Percentiles rank a stretch among this genome's conserved stretches.
Evolutionary conservation across 2,797 vertebrate species (phyloP).

Genomic region (Pachyuromys duprasi): DNA sequence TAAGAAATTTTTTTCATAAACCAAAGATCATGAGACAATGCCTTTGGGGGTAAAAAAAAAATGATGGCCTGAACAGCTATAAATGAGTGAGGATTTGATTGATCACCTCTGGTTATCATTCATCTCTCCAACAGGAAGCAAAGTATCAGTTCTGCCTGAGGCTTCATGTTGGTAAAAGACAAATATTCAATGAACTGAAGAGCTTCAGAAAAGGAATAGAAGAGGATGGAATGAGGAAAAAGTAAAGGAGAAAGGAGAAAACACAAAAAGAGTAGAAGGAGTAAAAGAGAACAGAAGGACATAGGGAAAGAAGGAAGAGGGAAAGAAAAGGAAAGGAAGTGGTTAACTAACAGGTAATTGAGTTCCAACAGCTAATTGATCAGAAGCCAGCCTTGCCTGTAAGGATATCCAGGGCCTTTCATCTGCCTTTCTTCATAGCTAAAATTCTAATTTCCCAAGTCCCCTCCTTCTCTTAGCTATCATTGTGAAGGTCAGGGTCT

Average conservation of each 20-base stretch:
- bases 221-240: not conserved
- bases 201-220: not conserved
- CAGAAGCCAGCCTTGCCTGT: not conserved
- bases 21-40: not conserved
- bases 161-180: not conserved
- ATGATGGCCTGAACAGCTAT: not conserved
- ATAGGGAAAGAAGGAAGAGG: not conserved
- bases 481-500: not conserved
- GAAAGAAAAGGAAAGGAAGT: not conserved
- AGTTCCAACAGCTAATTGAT: not conserved
- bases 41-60: not conserved
- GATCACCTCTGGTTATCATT: not conserved
- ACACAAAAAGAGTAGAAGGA: not conserved
- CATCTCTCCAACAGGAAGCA: constrained; percentile 45
- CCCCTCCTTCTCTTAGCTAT: not conserved
- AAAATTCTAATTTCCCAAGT: not conserved
- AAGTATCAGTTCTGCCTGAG: constrained; percentile 6
- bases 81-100: not conserved
- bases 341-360: too few species aligned
- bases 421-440: constrained; percentile 1
- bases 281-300: not conserved
- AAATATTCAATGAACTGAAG: not conserved
- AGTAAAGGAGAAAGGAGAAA: too few species aligned
- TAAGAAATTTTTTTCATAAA: constrained; percentile 39
- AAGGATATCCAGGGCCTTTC: not conserved